Evolutionary conservation across 2,113 vertebrate genomes (phyloP).

Genomic region (Hyaena hyaena): DNA sequence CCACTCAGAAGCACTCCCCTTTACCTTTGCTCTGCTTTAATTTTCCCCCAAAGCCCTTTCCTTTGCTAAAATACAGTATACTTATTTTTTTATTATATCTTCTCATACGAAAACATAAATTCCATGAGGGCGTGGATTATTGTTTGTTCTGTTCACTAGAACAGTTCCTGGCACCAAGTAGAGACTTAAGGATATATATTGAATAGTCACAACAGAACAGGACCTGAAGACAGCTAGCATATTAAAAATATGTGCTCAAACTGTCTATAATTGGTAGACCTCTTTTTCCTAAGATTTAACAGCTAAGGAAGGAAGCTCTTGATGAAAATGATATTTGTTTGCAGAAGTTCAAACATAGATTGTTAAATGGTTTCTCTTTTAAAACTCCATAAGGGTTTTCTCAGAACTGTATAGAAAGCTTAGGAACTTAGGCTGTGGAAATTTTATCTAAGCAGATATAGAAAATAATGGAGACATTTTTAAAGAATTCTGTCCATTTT

Average conservation of each 20-base stretch:
- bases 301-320: background rate
- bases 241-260: background rate
- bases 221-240: background rate
- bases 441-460: slow-evolving; percentile 10
- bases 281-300: background rate
- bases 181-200: background rate
- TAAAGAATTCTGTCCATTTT: slow-evolving; percentile 52
- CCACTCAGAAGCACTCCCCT: background rate
- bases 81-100: background rate
- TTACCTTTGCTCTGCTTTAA: background rate
- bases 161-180: background rate
- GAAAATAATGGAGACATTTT: slow-evolving; percentile 20
- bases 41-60: background rate
- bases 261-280: background rate
- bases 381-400: background rate
- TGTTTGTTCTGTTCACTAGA: background rate
- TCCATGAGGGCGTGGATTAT: background rate
- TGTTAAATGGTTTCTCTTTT: background rate
- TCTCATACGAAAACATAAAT: background rate
- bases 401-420: slow-evolving; percentile 20
- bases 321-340: background rate
- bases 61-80: background rate
- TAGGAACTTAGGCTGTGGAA: background rate
- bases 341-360: background rate
- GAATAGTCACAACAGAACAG: background rate